Evolutionary conservation across 2,113 vertebrate genomes (phyloP), one percentile per base, ranked within the genome.

Genomic region (Penelope pileata): DNA sequence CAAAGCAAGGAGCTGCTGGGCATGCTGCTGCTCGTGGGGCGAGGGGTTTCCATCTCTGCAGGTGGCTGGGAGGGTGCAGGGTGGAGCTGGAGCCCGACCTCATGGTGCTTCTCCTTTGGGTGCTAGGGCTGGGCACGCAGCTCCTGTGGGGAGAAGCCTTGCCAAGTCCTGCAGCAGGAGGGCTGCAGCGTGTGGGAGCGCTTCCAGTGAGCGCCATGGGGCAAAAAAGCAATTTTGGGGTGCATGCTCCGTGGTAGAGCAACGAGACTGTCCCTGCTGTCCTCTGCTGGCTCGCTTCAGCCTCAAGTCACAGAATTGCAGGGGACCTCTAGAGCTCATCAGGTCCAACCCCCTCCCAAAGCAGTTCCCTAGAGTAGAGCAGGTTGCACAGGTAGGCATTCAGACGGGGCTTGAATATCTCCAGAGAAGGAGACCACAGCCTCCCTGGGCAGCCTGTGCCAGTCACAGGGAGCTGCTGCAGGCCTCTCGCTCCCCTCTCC

Each of bases 21-120:
- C n/a, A 1, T 4, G 0, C 12, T 53, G 3, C 2, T 40, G 36
- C 26, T 67, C 7, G 0, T 16, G 43, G 43, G 48, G 6, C 4
- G 51, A 70, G 74, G 29, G 34, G 38, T 4, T n/a, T 47, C 91
- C 47, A 4, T 45, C 34, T 23, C 40, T 1, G 0, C 14, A 1
- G 5, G 42, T 43, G 42, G 72, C 22, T 47, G 24, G 75, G 34
- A 42, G 34, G 56, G 43, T 91, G 50, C 42, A 38, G 74, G 66
- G 42, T 42, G 42, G 85, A 45, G 40, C 5, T 3, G 7, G 69
- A 78, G 66, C 62, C 26, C 0, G 62, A 43, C 13, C 48, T n/a
- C 43, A 1, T 3, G 15, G 11, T 58, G 29, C 4, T 67, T 15
- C 48, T 58, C 1, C 4, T 23, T 3, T 5, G 43, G 74, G 3